These are phyloP conservation scores for Melanotaenia nigrans DNA, from an alignment of 2,797 vertebrate genomes.

Conservation along the genomic window DNA sequence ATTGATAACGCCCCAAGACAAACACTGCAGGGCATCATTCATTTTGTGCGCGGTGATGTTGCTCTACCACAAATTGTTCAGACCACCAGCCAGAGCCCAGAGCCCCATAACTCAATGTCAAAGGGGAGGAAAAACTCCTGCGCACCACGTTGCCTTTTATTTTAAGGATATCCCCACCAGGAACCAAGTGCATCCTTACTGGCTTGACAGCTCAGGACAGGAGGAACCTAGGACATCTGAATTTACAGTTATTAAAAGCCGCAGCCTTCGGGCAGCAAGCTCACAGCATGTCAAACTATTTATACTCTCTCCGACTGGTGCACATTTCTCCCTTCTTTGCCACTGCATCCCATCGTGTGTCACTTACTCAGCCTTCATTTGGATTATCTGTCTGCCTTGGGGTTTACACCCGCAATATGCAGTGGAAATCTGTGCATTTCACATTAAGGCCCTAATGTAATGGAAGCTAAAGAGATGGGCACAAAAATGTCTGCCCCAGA, in stretches of 20 bases:
- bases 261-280: slow-evolving; percentile 68
- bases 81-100: slow-evolving; percentile 86
- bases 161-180: slow-evolving; percentile 78
- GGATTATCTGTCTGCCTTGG: slow-evolving; percentile 72
- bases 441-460: slow-evolving; percentile 64
- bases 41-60: slow-evolving; percentile 81
- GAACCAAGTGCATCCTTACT: slow-evolving; percentile 76
- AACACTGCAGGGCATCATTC: slow-evolving; percentile 86
- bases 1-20: slow-evolving; percentile 88
- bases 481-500: slow-evolving; percentile 52
- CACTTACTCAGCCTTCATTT: slow-evolving; percentile 75
- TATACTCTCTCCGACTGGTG: slow-evolving; percentile 67
- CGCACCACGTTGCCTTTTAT: slow-evolving; percentile 72
- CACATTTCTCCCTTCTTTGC: slow-evolving; percentile 64
- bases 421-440: slow-evolving; percentile 74
- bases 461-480: slow-evolving; percentile 49
- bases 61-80: slow-evolving; percentile 85
- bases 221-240: slow-evolving; percentile 75
- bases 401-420: slow-evolving; percentile 62
- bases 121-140: slow-evolving; percentile 69
- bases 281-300: slow-evolving; percentile 74
- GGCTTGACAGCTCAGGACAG: slow-evolving; percentile 68
- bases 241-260: slow-evolving; percentile 81
- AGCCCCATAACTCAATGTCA: slow-evolving; percentile 87
- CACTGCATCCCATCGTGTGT: slow-evolving; percentile 71